Evolutionary conservation across 2,888 invertebrate species (phyloP), one percentile per base, ranked within the genome.

Genomic region (Mesorhabditis spiculigera): DNA sequence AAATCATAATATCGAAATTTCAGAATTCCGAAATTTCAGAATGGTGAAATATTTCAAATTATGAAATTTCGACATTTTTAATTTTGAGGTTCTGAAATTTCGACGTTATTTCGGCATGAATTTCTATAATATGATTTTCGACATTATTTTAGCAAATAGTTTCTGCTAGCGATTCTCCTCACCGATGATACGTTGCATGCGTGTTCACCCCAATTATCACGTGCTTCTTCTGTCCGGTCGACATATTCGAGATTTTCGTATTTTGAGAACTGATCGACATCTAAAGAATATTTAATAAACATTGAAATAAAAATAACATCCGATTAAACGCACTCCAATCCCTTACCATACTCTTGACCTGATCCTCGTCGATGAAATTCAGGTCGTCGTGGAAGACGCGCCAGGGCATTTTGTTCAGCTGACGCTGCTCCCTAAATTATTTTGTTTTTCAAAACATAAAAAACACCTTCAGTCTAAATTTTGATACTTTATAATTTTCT

Each of bases 151-250:
- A 28, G 28, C 28, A 28, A 28, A 28, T 28, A 28, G 28, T 4
- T 44, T 68, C 16, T 28, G 10, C 28, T 63, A 4, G 5, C 16
- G 3, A 4, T 16, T n/a, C 10, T 41, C 42, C 69, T 42, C 65
- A 74, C 66, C 65, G 58, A 43, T 84, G 84, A 70, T 82, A 84
- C 4, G 82, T 79, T 42, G 84, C 79, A 70, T 84, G 84, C 4
- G 84, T 84, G 63, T 84, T 84, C 43, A 83, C 73, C 42, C 84
- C 84, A 50, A 84, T 75, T 5, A 84, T 78, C 1, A 79, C 82
- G 67, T 84, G 84, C 28, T 81, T 77, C 67, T 85, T 84, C 58
- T 78, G 80, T 43, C 81, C 79, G 4, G 75, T 70, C 5, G 75
- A 71, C 73, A 81, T 78, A 68, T 85, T 85, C 67, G 80, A 80